Conservation (phyloP, 2,113 vertebrate genomes). For the Pachypanchax playfairii region DNA sequence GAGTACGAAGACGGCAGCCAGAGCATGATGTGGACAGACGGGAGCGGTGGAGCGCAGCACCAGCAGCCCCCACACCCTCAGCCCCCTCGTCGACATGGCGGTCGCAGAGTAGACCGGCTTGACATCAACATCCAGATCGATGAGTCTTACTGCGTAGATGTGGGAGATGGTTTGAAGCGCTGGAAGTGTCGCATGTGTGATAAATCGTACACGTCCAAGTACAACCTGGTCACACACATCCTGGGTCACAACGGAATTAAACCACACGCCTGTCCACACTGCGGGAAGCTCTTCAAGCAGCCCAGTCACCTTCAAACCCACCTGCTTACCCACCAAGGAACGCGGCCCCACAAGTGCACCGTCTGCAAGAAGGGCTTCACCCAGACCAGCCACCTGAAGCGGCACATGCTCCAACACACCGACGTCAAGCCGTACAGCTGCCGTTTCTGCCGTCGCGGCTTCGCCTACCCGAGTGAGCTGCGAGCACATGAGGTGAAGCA, state of each 20-base stretch:
- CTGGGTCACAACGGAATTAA: constrained; percentile 97
- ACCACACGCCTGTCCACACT: constrained; percentile 94
- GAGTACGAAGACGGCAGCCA: constrained; percentile 83
- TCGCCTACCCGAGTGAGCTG: constrained; percentile 97
- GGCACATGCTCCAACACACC: constrained; percentile 96
- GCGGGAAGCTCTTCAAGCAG: constrained; percentile 97
- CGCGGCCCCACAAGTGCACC: constrained; percentile 93
- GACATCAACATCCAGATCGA: constrained; percentile 99
- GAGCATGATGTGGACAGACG: constrained; percentile 78
- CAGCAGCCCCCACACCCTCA: constrained; percentile 65
- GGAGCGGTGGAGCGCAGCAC: constrained; percentile 67
- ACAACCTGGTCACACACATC: constrained; percentile 98
- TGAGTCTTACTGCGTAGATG: constrained; percentile 95
- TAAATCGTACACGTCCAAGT: constrained; percentile 98
- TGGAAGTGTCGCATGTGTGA: constrained; percentile 99
- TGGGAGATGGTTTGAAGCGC: constrained; percentile 91
- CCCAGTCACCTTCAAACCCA: constrained; percentile 98
- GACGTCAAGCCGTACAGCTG: constrained; percentile 98
- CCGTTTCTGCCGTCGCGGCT: constrained; percentile 93
- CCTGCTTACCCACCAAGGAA: constrained; percentile 96
- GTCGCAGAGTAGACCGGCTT: constrained; percentile 91
- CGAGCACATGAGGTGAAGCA: constrained; percentile 95
- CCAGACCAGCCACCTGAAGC: constrained; percentile 98
- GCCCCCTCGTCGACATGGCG: constrained; percentile 69
- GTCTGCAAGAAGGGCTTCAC: constrained; percentile 98